Evolutionary conservation across 2,888 invertebrate genomes (phyloP), one percentile per base, ranked within the genome.

Genomic region (Drosophila mercatorum): DNA sequence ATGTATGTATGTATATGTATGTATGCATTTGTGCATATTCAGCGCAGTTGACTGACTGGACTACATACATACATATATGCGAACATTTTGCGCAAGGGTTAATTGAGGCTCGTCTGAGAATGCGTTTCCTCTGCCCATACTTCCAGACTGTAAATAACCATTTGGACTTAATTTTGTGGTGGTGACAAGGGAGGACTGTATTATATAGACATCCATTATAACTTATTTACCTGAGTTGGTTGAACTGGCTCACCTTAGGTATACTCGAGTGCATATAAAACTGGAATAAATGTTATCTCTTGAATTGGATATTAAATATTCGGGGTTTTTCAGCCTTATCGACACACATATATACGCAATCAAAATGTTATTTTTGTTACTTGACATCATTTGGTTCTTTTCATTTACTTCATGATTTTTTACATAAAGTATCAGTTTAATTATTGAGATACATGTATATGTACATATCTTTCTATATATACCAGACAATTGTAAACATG

Each of bases 61-160:
- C n/a, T 17, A 17, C 17, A 17, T 17, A 17, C 17, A 17, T 43
- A 17, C 2, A 2, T 43, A 12, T 38, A 36, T 53, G 38, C 41
- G 40, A 31, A 41, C 41, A 41, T 41, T 55, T 55, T 55, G 3
- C 41, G 5, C 55, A 41, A 41, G 36, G 26, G 41, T 41, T 55
- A 28, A 11, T 22, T 11, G 40, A 26, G 55, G 40, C 26, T 55
- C 40, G 55, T 31, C 41, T 28, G 28, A 22, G 17, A 38, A 8
- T 36, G 22, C 14, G 14, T 26, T 26, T 46, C 8, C 7, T 38
- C 7, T 38, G 14, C 14, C 8, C 47, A 34, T 51, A 22, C 51
- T 22, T 51, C 51, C n/a, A 55, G 41, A 12, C 52, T 14, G 14
- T 7, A 38, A 53, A 38, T 31, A 34, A 34, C 31, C 31, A 34